These are phyloP conservation scores for Drosophila nr. fundita DNA, from an alignment of 2,888 invertebrate genomes.

Conservation along the genomic window DNA sequence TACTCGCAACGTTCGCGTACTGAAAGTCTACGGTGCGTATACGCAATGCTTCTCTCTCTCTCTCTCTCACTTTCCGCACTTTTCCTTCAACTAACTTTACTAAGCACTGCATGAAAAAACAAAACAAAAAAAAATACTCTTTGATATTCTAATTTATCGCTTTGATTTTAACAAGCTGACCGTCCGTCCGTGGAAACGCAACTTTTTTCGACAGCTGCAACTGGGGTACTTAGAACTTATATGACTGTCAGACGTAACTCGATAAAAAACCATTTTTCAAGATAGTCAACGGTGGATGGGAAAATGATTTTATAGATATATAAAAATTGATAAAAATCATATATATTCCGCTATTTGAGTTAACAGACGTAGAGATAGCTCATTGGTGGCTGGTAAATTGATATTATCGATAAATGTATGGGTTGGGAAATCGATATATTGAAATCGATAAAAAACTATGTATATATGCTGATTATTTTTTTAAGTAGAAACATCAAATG, in stretches of 20 bases:
- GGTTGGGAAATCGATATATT: background rate
- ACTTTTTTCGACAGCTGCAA: background rate
- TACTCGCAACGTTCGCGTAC: constrained; percentile 93
- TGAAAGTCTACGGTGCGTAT: constrained; percentile 91
- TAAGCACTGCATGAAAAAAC: constrained; percentile 35
- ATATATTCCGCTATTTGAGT: too few relatives aligned
- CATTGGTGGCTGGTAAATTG: background rate
- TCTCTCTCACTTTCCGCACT: constrained; percentile 7
- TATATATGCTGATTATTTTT: background rate
- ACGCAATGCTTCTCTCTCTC: constrained; percentile 44
- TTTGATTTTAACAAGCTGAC: background rate
- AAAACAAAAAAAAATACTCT: constrained; percentile 5
- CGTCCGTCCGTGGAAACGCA: background rate
- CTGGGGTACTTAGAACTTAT: background rate
- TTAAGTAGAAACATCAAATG: background rate
- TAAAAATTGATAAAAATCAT: background rate
- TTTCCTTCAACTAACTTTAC: constrained; percentile 34
- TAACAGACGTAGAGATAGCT: too few relatives aligned
- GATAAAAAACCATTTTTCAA: background rate
- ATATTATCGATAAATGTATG: background rate
- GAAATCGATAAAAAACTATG: background rate
- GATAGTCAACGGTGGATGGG: background rate
- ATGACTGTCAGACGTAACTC: too few relatives aligned
- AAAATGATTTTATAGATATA: background rate
- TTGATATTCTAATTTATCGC: constrained; percentile 16